These are phyloP conservation scores for Mohoua ochrocephala DNA, from an alignment of 2,113 vertebrate genomes.

Conservation along the genomic window DNA sequence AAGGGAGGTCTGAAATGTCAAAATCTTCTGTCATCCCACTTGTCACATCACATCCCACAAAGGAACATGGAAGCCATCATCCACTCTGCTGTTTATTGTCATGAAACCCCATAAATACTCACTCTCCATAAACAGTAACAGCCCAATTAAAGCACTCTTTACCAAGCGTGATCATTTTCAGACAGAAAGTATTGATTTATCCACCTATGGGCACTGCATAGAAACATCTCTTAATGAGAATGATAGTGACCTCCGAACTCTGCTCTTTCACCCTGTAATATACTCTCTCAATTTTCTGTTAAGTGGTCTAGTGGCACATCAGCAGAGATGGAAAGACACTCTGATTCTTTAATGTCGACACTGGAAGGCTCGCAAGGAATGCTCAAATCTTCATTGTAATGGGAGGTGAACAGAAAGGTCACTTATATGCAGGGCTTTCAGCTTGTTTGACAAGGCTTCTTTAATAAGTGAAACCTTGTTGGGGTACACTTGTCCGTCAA, in stretches of 20 bases:
- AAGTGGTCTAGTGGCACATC: slow-evolving; percentile 63
- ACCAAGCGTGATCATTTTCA: slow-evolving; percentile 69
- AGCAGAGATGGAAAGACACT: slow-evolving; percentile 62
- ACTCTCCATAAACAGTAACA: slow-evolving; percentile 61
- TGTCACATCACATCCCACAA: slow-evolving; percentile 39
- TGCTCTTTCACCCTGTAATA: slow-evolving; percentile 70
- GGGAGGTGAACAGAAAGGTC: slow-evolving; percentile 55
- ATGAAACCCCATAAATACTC: slow-evolving; percentile 52
- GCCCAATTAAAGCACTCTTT: slow-evolving; percentile 74
- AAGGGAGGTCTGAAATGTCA: slow-evolving; percentile 61
- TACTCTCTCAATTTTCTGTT: slow-evolving; percentile 72
- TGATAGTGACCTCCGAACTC: slow-evolving; percentile 68
- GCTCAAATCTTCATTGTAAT: slow-evolving; percentile 64
- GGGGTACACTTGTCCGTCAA: slow-evolving; percentile 52
- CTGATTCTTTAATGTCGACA: slow-evolving; percentile 59
- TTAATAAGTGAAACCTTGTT: slow-evolving; percentile 56
- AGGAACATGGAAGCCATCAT: slow-evolving; percentile 45
- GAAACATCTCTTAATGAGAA: slow-evolving; percentile 77
- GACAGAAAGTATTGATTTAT: slow-evolving; percentile 72
- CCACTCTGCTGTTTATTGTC: slow-evolving; percentile 60
- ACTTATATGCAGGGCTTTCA: slow-evolving; percentile 48
- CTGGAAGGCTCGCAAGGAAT: slow-evolving; percentile 49
- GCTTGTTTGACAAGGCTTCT: slow-evolving; percentile 59
- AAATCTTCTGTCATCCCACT: slow-evolving; percentile 37
- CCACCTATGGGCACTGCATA: slow-evolving; percentile 65